These are phyloP conservation scores for Nyctibius bracteatus DNA, from an alignment of 2,113 vertebrate species.

Conservation along the genomic window DNA sequence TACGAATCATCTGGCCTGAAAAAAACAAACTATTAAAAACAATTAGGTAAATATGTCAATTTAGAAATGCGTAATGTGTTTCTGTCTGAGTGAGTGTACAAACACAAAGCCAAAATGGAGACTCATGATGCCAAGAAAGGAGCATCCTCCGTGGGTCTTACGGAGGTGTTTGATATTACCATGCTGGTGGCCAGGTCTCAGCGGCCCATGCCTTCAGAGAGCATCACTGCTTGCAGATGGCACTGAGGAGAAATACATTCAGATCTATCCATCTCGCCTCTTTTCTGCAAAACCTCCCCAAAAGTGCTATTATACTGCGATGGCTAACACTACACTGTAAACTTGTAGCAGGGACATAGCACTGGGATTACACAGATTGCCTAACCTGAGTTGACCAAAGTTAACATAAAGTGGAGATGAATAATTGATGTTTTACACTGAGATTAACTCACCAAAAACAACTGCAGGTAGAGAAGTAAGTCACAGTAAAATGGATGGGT, in stretches of 20 bases:
- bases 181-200: neutral
- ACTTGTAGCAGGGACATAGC: neutral
- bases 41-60: neutral
- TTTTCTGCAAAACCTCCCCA: neutral
- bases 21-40: neutral
- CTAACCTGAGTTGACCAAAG: neutral
- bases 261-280: neutral
- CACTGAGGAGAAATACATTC: neutral
- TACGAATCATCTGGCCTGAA: neutral
- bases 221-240: neutral
- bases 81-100: neutral
- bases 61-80: neutral
- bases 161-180: neutral
- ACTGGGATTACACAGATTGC: neutral
- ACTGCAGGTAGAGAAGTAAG: rapidly evolving
- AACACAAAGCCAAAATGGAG: neutral
- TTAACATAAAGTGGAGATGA: neutral
- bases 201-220: neutral
- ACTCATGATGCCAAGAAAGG: neutral
- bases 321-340: neutral
- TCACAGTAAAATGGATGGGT: neutral
- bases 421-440: neutral
- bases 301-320: neutral
- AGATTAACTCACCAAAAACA: neutral
- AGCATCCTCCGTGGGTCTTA: neutral